Evolutionary conservation across 2,888 invertebrate genomes (phyloP), one percentile per base, ranked within the genome.

Genomic region (Allolobophora icterica): DNA sequence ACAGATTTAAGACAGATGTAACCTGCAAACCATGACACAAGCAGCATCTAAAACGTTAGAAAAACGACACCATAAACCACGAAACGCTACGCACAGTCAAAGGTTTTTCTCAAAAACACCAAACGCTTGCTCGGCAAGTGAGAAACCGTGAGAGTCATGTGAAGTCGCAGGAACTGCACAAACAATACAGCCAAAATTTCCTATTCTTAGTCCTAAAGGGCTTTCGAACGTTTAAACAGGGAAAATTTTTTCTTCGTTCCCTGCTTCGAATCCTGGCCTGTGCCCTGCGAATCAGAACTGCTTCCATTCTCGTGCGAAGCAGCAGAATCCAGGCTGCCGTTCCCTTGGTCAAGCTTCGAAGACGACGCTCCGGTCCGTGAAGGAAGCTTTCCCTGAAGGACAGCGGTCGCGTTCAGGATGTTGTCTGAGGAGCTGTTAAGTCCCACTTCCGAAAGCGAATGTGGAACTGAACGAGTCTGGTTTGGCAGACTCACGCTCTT

Each of bases 141-240:
- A 71, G 71, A n/a, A 71, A n/a, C 30, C n/a, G n/a, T 71, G 71
- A 71, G 30, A 71, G n/a, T 71, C n/a, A n/a, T n/a, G 8, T n/a
- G 71, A n/a, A 4, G n/a, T 71, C 8, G 21, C 21, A 24, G 0
- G 52, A 52, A 52, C 52, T 24, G 52, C 52, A 52, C 1, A 71
- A 58, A 58, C 24, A 71, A n/a, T 13, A 71, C 71, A 71, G 71
- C 71, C 71, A n/a, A n/a, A 71, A 71, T 71, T n/a, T 71, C 71
- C 71, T 71, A 71, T 71, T n/a, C n/a, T 11, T 19, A 35, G n/a
- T 87, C 11, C 38, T 87, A 87, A 6, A 34, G 34, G 35, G 87
- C 87, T 35, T 87, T 87, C 35, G 34, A 0, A 87, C 87, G 87
- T 87, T 87, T 87, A 35, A 87, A 87, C 34, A 87, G 33, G 35